phyloP scores from a whole-genome alignment of 1,140 invertebrate genomes.

The Drosophila sp. region DNA sequence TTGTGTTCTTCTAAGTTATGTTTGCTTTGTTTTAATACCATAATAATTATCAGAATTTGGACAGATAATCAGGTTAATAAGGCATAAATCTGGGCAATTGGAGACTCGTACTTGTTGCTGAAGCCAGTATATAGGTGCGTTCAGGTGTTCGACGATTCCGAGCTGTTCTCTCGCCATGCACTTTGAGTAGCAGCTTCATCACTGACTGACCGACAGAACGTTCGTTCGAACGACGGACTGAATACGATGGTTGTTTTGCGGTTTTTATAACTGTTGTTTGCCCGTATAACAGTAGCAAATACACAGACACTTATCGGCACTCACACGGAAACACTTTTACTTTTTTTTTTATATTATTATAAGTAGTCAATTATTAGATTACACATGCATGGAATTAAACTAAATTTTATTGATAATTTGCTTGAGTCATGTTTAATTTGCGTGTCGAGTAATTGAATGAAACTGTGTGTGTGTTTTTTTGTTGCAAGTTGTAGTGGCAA shows the following conservation, averaged over 20 bases:
- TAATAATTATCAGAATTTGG: no score
- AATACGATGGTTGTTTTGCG: background rate
- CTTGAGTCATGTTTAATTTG: conserved; percentile 1
- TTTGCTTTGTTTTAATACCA: no score
- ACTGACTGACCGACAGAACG: conserved; percentile 5
- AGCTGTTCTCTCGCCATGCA: conserved; percentile 76
- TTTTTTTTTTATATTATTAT: no score
- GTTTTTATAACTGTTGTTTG: conserved; percentile 25
- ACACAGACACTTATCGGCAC: conserved; percentile 1
- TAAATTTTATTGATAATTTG: conserved; percentile 20
- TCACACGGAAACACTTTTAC: background rate
- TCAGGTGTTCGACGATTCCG: conserved; percentile 71
- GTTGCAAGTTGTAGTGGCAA: conserved; percentile 1
- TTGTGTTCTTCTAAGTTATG: no score
- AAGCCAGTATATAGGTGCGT: conserved; percentile 18
- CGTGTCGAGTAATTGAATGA: background rate
- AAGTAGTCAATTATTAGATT: background rate
- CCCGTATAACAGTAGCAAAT: conserved; percentile 25
- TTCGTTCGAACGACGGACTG: no score
- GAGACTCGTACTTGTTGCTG: conserved; percentile 33
- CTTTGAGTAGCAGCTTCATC: conserved; percentile 81
- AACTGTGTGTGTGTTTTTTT: no score
- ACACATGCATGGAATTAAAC: conserved; percentile 7
- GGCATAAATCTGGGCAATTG: no score
- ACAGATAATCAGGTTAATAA: no score